These are phyloP conservation scores for Neosilurus hyrtlii DNA, from an alignment of 2,797 vertebrate genomes.

Conservation along the genomic window DNA sequence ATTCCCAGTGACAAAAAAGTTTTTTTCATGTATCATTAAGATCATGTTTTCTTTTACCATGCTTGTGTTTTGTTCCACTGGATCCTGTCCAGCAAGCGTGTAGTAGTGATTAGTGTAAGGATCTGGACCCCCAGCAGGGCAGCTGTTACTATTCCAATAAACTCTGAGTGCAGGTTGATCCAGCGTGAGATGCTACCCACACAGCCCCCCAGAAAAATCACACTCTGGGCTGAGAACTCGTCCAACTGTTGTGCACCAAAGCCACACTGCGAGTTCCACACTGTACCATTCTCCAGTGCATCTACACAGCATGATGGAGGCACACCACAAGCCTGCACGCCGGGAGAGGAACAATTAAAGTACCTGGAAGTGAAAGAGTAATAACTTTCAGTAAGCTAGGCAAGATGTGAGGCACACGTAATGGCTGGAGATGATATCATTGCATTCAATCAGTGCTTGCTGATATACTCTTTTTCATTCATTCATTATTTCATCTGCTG, in stretches of 20 bases:
- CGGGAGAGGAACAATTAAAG: slow-evolving; percentile 88
- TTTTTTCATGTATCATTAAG: slow-evolving; percentile 57
- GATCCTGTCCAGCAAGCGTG: slow-evolving; percentile 70
- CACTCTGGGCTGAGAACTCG: slow-evolving; percentile 64
- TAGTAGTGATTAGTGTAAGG: slow-evolving; percentile 66
- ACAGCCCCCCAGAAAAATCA: slow-evolving; percentile 80
- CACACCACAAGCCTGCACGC: slow-evolving; percentile 81
- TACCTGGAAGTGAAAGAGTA: slow-evolving; percentile 69
- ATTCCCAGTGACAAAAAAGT: slow-evolving; percentile 53
- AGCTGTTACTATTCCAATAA: slow-evolving; percentile 45
- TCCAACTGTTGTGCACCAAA: slow-evolving; percentile 71
- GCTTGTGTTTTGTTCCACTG: slow-evolving; percentile 55
- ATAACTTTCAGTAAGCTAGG: not conserved
- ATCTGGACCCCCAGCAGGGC: slow-evolving; percentile 71
- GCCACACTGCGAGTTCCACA: slow-evolving; percentile 83
- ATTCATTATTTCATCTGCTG: too few species aligned
- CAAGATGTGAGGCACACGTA: too few species aligned
- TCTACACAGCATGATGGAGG: slow-evolving; percentile 86
- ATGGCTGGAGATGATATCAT: not conserved
- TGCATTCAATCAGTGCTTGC: too few species aligned
- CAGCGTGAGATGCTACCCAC: slow-evolving; percentile 73
- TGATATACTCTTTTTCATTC: too few species aligned
- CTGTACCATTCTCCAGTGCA: slow-evolving; percentile 76
- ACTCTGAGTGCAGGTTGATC: slow-evolving; percentile 67
- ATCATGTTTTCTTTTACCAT: slow-evolving; percentile 56